A percentile compares a stretch with the other conserved stretches of the same genome.
Evolutionary conservation across 2,113 vertebrate genomes (phyloP).

Genomic region (Siniperca chuatsi): DNA sequence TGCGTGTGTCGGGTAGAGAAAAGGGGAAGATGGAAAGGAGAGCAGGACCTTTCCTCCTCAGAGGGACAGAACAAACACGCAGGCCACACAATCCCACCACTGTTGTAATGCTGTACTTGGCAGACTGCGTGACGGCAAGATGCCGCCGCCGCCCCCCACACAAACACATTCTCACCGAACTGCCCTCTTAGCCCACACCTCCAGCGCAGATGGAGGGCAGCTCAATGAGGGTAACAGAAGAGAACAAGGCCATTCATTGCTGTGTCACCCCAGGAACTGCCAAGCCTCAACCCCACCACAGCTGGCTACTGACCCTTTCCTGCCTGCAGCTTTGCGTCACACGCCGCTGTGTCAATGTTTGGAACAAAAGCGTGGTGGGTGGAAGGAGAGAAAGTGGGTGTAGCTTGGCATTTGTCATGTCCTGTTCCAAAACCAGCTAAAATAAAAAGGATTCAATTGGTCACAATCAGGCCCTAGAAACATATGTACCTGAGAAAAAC

Average conservation of each 20-base stretch:
- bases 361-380: constrained; percentile 44
- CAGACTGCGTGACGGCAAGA: constrained; percentile 62
- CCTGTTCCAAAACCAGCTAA: constrained; percentile 64
- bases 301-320: constrained; percentile 68
- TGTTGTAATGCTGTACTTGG: constrained; percentile 82
- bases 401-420: constrained; percentile 51
- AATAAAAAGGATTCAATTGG: constrained; percentile 53
- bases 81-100: constrained; percentile 70
- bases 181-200: constrained; percentile 58
- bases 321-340: constrained; percentile 65
- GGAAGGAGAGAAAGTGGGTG: constrained; percentile 49
- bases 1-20: constrained; percentile 41
- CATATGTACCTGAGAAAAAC: constrained; percentile 39
- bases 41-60: constrained; percentile 63
- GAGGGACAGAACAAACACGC: constrained; percentile 70
- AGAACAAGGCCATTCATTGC: constrained; percentile 80
- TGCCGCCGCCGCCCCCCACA: constrained; percentile 44
- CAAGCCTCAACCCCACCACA: constrained; percentile 70
- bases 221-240: constrained; percentile 58
- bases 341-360: constrained; percentile 67
- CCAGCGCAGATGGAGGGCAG: constrained; percentile 57
- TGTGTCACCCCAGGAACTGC: constrained; percentile 65
- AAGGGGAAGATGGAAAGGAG: constrained; percentile 62
- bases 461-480: constrained; percentile 58
- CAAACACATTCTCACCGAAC: constrained; percentile 38